Percentiles rank a stretch among this genome's conserved stretches.
These are phyloP conservation scores for Papilio elwesi DNA, from an alignment of 2,888 invertebrate genomes.

Conservation along the genomic window DNA sequence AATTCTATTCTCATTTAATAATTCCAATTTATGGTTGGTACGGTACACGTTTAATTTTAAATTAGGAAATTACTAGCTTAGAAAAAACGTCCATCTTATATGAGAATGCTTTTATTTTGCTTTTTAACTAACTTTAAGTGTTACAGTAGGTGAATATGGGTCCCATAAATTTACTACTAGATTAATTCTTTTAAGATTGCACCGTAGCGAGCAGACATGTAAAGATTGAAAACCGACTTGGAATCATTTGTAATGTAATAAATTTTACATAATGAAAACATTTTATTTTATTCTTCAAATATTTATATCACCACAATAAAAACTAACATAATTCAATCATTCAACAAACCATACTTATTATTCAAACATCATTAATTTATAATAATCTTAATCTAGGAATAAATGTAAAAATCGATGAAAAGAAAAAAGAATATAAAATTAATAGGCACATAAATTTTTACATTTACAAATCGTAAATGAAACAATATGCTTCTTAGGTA, in stretches of 20 bases:
- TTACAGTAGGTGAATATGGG: no score
- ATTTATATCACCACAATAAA: constrained; percentile 34
- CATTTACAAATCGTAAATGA: constrained; percentile 15
- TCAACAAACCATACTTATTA: constrained; percentile 13
- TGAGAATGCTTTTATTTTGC: no score
- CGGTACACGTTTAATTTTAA: no score
- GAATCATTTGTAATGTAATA: background rate
- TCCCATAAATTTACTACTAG: no score
- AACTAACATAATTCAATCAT: constrained; percentile 22
- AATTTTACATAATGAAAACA: background rate
- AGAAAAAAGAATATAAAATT: constrained; percentile 27
- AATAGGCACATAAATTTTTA: constrained; percentile 12
- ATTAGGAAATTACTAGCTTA: no score
- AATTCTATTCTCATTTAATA: no score
- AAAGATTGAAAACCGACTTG: no score
- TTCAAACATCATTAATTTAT: background rate
- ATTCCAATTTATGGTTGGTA: no score
- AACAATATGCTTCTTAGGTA: background rate
- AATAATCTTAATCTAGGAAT: constrained; percentile 15
- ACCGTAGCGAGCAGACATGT: no score
- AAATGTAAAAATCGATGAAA: constrained; percentile 14
- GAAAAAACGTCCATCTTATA: no score
- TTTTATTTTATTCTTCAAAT: constrained; percentile 16
- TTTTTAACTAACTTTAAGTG: no score
- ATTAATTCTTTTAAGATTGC: no score